phyloP scores from a whole-genome alignment of 2,797 vertebrate species.

The Rhinichthys osculus region DNA sequence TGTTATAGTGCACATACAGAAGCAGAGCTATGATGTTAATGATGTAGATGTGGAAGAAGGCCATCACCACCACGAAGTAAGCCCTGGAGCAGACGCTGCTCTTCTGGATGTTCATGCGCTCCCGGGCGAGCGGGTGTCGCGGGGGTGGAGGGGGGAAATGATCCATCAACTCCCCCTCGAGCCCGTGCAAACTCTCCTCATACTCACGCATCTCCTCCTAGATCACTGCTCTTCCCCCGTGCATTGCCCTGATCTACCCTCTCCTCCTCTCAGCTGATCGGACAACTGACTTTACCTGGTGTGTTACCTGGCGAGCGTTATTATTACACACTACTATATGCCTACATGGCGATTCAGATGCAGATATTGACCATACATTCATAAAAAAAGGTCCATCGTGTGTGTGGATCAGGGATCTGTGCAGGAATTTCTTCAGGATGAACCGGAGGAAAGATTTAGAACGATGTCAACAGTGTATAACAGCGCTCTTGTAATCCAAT shows the following conservation, averaged over 20 bases:
- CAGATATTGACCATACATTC: neutral
- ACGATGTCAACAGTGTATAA: neutral
- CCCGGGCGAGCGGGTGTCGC: conserved; percentile 57
- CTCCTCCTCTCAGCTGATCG: neutral
- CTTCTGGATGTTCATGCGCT: conserved; percentile 78
- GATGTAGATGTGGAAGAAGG: conserved; percentile 93
- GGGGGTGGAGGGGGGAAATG: conserved; percentile 51
- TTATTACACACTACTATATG: neutral
- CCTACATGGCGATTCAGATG: neutral
- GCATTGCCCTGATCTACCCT: neutral
- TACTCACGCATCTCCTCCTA: conserved; percentile 32
- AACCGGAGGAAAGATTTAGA: neutral
- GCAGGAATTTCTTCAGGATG: conserved; percentile 2
- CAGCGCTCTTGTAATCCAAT: neutral
- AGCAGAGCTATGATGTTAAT: conserved; percentile 90
- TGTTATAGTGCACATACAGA: conserved; percentile 93
- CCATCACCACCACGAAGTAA: conserved; percentile 94
- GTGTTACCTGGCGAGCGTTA: neutral
- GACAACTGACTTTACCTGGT: neutral
- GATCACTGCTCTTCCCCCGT: neutral
- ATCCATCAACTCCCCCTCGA: neutral
- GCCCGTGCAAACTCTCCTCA: neutral
- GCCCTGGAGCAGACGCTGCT: conserved; percentile 90
- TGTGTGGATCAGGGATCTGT: neutral
- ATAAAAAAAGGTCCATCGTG: neutral